Base-by-base conservation (phyloP, 2,113 vertebrate species). In the Catharus minimus region DNA sequence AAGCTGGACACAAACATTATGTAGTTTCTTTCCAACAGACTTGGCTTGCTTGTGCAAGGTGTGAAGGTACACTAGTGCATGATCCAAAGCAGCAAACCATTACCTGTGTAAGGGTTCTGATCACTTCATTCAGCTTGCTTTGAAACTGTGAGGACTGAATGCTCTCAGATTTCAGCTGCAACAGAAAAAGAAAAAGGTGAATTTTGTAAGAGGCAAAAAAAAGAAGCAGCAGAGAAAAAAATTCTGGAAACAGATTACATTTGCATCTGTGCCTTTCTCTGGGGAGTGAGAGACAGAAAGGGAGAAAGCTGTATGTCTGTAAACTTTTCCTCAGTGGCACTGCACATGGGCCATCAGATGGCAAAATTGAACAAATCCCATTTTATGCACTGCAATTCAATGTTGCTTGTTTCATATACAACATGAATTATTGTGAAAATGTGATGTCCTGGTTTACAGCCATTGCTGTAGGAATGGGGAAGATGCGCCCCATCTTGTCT, bases 31-130 rank as follows among this genome's bases (percentile, higher is more conserved):
- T 78, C 38, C 24, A 72, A 76, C 4, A 68, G 7, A 57, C 24
- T 12, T 57, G 16, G 13, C 32, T 30, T 77, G 23, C 46, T 71
- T 66, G n/a, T 33, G 27, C 21, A 55, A 86, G 33, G 32, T 43
- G 27, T 52, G n/a, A 68, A 46, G 53, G 33, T n/a, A 75, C 3
- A 1, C 17, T 44, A n/a, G 6, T 33, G 15, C 36, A 49, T 57
- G 44, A 68, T 5, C 26, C 20, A 72, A 76, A 71, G 27, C 24
- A 80, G 33, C 20, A 76, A 80, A 86, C 22, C 92, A 52, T 96
- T 82, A 99, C 99, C 98, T 99, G 99, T 69, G 98, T 99, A 88
- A 99, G 92, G 49, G 98, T 97, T 95, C 98, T 97, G 36, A 99
- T 98, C 16, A 99, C 98, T 97, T 99, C 99, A 64, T 98, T 99